Base-by-base conservation (phyloP, 2,888 invertebrate genomes). In the Caenorhabditis angaria region DNA sequence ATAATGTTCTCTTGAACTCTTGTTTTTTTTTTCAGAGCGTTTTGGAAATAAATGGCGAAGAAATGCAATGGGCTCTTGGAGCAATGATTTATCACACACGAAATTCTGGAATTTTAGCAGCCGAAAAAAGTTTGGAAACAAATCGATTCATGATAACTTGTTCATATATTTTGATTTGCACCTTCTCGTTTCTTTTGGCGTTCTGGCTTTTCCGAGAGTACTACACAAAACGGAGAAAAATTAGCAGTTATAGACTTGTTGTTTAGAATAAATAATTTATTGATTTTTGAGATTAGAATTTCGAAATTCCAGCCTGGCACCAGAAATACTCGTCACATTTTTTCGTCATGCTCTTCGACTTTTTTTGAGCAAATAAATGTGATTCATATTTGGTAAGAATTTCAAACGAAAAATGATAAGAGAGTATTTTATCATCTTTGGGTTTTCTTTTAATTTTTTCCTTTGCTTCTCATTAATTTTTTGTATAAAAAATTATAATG, bases 31-130 rank as follows among this genome's bases (percentile, higher is more conserved):
- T 76, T 64, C 55, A 85, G 71, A 84, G 77, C 47, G 85, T 84
- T 1, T 67, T 81, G 24, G 77, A 76, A 47, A 84, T 86, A 61
- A 74, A 76, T 8, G 82, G 82, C 4, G 84, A 86, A 73, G 86
- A 86, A 69, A 70, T 90, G n/a, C 90, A 90, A 81, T 90, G 90
- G 90, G 89, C 90, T 0, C 84, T 90, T n/a, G 90, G 90, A 5
- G 90, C 90, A 32, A 87, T 90, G 64, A 87, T 90, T 25, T 90
- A 86, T 65, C 81, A 86, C 32, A 32, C 32, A 32, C 32, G 32
- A 32, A 32, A 32, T 32, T 32, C 12, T 32, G 32, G 5, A 32
- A 32, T 32, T 5, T 32, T 32, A 8, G 12, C 32, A 32, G 5
- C 12, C 32, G 32, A 32, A 32, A 32, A 32, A 32, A 32, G 32